These are phyloP conservation scores for Colius striatus DNA, from an alignment of 2,113 vertebrate species.

Conservation along the genomic window DNA sequence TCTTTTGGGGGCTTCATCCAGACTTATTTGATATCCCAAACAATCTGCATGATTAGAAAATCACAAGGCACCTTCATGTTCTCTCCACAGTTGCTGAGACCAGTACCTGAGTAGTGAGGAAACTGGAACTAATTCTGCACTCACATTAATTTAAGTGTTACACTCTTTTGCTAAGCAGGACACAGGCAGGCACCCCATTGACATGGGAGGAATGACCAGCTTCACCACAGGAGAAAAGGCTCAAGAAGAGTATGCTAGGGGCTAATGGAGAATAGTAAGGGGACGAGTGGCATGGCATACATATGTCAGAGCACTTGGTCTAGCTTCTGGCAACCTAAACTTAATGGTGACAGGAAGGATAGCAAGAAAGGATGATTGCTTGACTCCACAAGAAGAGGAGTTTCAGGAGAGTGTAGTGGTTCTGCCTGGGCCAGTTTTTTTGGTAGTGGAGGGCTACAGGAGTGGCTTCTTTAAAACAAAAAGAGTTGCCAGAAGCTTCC, in stretches of 20 bases:
- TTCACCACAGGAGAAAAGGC: not conserved
- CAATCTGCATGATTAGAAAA: rapidly evolving
- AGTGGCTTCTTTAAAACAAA: too few relatives aligned
- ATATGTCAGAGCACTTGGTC: not conserved
- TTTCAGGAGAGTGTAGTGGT: not conserved
- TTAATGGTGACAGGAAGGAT: rapidly evolving
- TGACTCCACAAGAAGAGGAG: not conserved
- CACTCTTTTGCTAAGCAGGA: not conserved
- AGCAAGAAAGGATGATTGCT: not conserved
- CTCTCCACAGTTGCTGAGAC: not conserved
- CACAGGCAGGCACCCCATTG: not conserved
- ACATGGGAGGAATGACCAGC: not conserved
- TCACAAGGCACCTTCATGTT: not conserved
- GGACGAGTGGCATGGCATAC: not conserved
- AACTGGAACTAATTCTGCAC: not conserved
- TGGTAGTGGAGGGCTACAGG: too few relatives aligned
- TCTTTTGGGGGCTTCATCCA: not conserved
- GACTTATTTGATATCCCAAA: too few relatives aligned
- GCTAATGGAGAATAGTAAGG: rapidly evolving
- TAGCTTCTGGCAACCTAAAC: not conserved
- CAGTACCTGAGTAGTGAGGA: not conserved
- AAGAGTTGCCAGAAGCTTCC: too few relatives aligned
- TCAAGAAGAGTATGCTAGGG: not conserved
- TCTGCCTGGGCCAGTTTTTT: too few relatives aligned
- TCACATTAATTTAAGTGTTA: rapidly evolving